A percentile compares a stretch with the other conserved stretches of the same genome.
phyloP scores from a whole-genome alignment of 92 coral and sea anemone genomes.

The Zoanthus solanderi region DNA sequence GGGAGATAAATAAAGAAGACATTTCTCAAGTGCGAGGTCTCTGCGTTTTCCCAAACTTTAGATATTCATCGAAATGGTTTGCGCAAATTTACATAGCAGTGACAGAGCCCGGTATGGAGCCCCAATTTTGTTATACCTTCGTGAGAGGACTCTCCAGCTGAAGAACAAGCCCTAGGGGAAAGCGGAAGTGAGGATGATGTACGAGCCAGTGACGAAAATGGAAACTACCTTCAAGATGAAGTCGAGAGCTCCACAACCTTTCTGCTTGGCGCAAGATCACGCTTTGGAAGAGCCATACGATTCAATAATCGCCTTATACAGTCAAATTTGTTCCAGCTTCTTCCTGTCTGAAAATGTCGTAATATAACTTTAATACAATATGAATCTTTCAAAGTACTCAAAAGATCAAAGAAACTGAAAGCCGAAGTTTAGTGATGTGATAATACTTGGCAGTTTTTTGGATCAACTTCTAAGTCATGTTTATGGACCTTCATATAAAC shows the following conservation, averaged over 20 bases:
- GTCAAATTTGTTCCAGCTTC: conserved; percentile 13
- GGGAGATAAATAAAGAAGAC: background rate
- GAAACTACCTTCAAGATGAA: conserved; percentile 42
- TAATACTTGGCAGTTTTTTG: background rate
- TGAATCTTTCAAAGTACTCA: conserved; percentile 7
- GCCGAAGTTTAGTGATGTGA: conserved; percentile 25
- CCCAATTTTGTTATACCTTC: background rate
- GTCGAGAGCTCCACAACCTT: conserved; percentile 67
- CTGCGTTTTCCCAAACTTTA: background rate
- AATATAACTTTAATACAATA: background rate
- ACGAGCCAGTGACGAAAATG: conserved; percentile 43
- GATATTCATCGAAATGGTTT: background rate
- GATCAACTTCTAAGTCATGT: background rate
- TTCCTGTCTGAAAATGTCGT: conserved; percentile 26
- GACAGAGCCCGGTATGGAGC: background rate
- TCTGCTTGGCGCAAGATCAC: conserved; percentile 67
- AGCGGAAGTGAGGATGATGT: background rate
- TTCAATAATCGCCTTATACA: conserved; percentile 60
- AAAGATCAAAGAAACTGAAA: conserved; percentile 35
- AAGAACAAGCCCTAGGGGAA: conserved; percentile 22
- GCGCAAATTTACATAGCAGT: background rate
- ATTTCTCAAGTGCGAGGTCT: background rate
- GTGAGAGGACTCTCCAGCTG: conserved; percentile 43
- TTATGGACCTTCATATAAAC: background rate
- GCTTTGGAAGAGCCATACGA: conserved; percentile 72